These are phyloP conservation scores for Pherbina coryleti DNA, from an alignment of 2,888 invertebrate species.

Conservation along the genomic window DNA sequence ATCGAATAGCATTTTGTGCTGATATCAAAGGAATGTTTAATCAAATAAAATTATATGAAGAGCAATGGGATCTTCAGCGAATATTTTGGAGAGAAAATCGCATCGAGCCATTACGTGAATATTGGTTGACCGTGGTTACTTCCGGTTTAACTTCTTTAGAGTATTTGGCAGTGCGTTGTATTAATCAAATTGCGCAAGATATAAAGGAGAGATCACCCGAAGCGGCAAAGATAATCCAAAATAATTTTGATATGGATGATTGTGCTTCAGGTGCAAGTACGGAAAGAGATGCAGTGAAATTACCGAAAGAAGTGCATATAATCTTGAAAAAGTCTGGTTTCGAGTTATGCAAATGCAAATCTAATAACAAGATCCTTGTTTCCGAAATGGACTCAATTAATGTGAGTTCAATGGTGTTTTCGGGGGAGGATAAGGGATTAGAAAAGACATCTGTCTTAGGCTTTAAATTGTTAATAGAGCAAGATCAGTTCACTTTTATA, in stretches of 20 bases:
- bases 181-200: slow-evolving; percentile 23
- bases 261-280: slow-evolving; percentile 22
- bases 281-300: background rate
- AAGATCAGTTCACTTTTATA: too few relatives aligned
- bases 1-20: background rate
- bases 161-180: slow-evolving; percentile 7
- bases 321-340: background rate
- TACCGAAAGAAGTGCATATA: background rate
- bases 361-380: background rate
- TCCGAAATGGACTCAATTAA: background rate
- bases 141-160: slow-evolving; percentile 12
- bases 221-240: background rate
- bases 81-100: slow-evolving; percentile 37
- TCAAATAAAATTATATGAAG: too few relatives aligned
- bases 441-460: too few relatives aligned
- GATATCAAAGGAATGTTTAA: too few relatives aligned
- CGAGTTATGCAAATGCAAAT: too few relatives aligned
- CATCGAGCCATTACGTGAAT: background rate
- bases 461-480: too few relatives aligned
- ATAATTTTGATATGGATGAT: too few relatives aligned
- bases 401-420: too few relatives aligned
- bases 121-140: slow-evolving; percentile 37
- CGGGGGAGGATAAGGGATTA: too few relatives aligned
- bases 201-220: background rate
- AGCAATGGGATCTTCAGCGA: slow-evolving; percentile 33